Conservation (phyloP, 2,113 vertebrate genomes). For the Egretta garzetta region DNA sequence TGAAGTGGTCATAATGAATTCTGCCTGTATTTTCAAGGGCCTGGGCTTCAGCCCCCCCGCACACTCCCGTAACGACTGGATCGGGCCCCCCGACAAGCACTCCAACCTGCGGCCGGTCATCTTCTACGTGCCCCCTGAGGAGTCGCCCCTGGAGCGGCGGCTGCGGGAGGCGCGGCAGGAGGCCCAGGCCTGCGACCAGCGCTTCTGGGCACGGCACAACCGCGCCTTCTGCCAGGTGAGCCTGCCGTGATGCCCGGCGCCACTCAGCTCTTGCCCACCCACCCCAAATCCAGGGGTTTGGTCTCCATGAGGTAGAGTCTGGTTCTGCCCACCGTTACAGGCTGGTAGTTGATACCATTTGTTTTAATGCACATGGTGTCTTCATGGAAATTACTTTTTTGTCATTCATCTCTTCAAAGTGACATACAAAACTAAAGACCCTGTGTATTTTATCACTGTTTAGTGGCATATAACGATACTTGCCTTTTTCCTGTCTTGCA, state of each 20-base stretch:
- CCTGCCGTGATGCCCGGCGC: rapidly evolving
- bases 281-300: rapidly evolving
- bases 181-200: conserved; percentile 90
- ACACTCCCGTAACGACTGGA: conserved; percentile 85
- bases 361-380: rapidly evolving
- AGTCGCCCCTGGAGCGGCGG: conserved; percentile 80
- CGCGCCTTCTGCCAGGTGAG: conserved; percentile 83
- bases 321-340: rapidly evolving
- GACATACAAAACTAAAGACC: neutral
- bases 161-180: conserved; percentile 88
- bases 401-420: neutral
- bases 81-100: conserved; percentile 88
- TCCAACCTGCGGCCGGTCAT: conserved; percentile 91
- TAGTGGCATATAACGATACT: neutral
- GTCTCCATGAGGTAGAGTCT: neutral
- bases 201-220: conserved; percentile 92
- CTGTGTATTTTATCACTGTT: rapidly evolving
- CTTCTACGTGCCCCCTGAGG: conserved; percentile 81
- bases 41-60: conserved; percentile 76
- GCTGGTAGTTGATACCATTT: rapidly evolving
- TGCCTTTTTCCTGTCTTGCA: neutral
- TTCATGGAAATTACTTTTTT: rapidly evolving
- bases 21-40: conserved; percentile 59
- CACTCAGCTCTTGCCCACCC: rapidly evolving
- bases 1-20: rapidly evolving